Evolutionary conservation across 2,797 vertebrate genomes (phyloP).

Genomic region (Antrozous pallidus): DNA sequence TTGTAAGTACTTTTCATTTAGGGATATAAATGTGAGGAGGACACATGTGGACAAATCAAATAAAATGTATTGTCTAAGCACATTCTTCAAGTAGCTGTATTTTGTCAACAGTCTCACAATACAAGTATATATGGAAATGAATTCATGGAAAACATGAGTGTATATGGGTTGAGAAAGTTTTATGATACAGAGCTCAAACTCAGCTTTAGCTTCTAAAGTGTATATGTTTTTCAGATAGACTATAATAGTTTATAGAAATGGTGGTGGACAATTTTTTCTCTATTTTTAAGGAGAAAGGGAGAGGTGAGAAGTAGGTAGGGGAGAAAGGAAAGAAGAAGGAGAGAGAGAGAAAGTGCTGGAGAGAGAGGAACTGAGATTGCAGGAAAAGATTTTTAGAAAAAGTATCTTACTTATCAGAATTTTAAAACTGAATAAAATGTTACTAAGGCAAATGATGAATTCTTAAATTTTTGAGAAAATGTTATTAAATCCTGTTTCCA

Average conservation of each 20-base stretch:
- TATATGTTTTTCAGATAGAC: not conserved
- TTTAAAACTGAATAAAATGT: slow-evolving; percentile 3
- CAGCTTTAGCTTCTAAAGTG: not conserved
- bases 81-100: not conserved
- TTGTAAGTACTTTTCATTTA: not conserved
- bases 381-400: not conserved
- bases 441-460: not conserved
- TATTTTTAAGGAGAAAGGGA: not conserved
- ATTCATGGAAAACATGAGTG: not conserved
- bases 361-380: not conserved
- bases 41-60: not conserved
- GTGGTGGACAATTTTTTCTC: not conserved
- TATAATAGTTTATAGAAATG: not conserved
- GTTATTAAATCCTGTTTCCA: not conserved
- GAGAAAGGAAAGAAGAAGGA: not conserved
- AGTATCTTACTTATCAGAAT: not conserved
- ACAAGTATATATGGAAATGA: not conserved
- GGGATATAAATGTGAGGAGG: not conserved
- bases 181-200: not conserved
- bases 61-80: not conserved
- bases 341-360: not conserved
- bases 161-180: not conserved
- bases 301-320: not conserved
- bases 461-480: slow-evolving; percentile 18
- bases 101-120: slow-evolving; percentile 10